Evolutionary conservation across 2,888 invertebrate genomes (phyloP), one percentile per base, ranked within the genome.

Genomic region (Melinopterus prodromus): DNA sequence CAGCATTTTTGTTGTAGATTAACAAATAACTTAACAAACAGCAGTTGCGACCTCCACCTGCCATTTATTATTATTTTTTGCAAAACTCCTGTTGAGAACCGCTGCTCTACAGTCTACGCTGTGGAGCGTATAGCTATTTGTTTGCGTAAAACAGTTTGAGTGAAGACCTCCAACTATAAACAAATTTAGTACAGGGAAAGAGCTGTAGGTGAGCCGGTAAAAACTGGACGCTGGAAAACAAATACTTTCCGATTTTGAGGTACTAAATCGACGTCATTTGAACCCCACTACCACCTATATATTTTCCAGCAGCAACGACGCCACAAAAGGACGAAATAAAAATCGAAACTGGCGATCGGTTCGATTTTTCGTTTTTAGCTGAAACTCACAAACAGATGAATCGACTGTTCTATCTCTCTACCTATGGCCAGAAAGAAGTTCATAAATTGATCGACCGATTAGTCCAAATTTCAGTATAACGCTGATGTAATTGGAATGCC

Each of bases 241-340:
- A 53, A 53, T 53, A 53, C 53, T 53, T 53, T 53, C 53, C 53
- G 53, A 53, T 53, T 53, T 53, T 53, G 53, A 53, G 53, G 53
- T 53, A 53, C 53, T 53, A 53, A 53, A 53, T 53, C 53, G 53
- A 53, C 53, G 53, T 53, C 53, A 53, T 53, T 53, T 53, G 53
- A 53, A 53, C 53, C 5, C 53, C 53, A 12, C 53, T 53, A 12
- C 53, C 53, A 53, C 12, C 53, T 9, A 53, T 53, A 53, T 53
- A 53, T 53, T 53, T 53, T 12, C 53, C 9, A 4, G 53, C 5
- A 53, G 53, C 53, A 53, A 7, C 12, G 53, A 53, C 53, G 53
- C 53, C 53, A 53, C 53, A 53, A 53, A 53, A 53, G 53, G 53
- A 12, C 53, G 12, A 53, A 53, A 53, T 53, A 53, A 53, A 53